Base-by-base conservation (phyloP, 2,888 invertebrate species). In the Helleia helle region DNA sequence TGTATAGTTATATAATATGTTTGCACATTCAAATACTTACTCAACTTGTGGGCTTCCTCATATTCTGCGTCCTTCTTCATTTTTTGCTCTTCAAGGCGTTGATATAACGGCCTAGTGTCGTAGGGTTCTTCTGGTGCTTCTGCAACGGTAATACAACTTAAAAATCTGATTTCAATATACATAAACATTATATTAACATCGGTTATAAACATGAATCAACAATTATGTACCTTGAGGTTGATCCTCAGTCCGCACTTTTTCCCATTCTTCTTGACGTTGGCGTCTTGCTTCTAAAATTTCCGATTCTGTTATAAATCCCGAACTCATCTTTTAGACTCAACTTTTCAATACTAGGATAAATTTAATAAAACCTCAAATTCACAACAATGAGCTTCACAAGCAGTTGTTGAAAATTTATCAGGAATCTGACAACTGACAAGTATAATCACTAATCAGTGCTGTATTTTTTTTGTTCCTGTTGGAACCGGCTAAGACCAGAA, bases 11-110 rank as follows among this genome's bases (percentile, higher is more conserved):
- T n/a, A n/a, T n/a, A n/a, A n/a, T n/a, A n/a, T n/a, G n/a, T n/a
- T n/a, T n/a, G n/a, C n/a, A n/a, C n/a, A n/a, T n/a, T n/a, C n/a
- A n/a, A n/a, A n/a, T n/a, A 81, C 90, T 86, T 83, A 97, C 97
- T 97, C n/a, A 98, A 86, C 81, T 94, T 95, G 61, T 95, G 95
- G 2, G 96, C 92, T 66, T 99, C 99, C 69, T 98, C 97, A 85
- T 91, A 95, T 76, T 99, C 99, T 12, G 94, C 88, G 52, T 99
- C 95, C 58, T 94, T 94, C 69, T 93, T 94, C 55, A 92, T 87
- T 64, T 94, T 94, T 64, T 98, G 97, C 57, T 97, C 97, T 68
- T 97, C 93, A 7, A 99, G 85, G 9, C 95, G 89, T 38, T 97
- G 96, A 71, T 89, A 99, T n/a, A 99, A 76, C 3, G 96, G 94